Evolutionary conservation across 2,113 vertebrate genomes (phyloP), one percentile per base, ranked within the genome.

Genomic region (Rattus norvegicus): DNA sequence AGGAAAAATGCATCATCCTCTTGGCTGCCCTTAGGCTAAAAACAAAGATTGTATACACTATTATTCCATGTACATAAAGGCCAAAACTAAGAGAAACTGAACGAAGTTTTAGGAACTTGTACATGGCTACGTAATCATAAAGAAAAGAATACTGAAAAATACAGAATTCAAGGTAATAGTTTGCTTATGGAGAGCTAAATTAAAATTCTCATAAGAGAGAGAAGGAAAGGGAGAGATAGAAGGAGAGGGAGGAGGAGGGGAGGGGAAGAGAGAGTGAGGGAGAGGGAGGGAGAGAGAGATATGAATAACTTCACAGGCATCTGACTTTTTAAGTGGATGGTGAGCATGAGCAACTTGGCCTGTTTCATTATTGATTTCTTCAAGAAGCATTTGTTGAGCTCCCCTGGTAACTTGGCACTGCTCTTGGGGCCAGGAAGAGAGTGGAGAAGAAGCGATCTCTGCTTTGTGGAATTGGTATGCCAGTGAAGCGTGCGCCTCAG

Each of bases 321-420:
- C 28, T 86, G 43, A 69, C 73, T 73, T 69, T 33, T 70, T 16
- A 63, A 81, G 39, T 47, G 36, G 43, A 26, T 70, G 12, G 22
- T 36, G 16, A 92, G 13, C 20, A 69, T n/a, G 43, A 75, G 9
- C 54, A 24, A 0, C 79, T 77, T 43, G 47, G 26, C 26, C 76
- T 8, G 30, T n/a, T 86, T 83, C 36, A 20, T 39, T 75, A 63
- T 30, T 39, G 49, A 67, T 87, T 89, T 89, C 63, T 88, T 94
- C 17, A 56, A n/a, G 20, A 59, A 86, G 67, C 65, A 65, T 56
- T 69, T 67, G 26, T 28, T 36, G 49, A 79, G 17, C 1, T 47
- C 30, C 20, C 54, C 0, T 1, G 12, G 79, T 11, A 1, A 30
- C 6, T 63, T 86, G 52, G 12, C 3, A 12, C 28, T 17, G 10